Conservation (phyloP, 2,113 vertebrate species). For the Heterotis niloticus region DNA sequence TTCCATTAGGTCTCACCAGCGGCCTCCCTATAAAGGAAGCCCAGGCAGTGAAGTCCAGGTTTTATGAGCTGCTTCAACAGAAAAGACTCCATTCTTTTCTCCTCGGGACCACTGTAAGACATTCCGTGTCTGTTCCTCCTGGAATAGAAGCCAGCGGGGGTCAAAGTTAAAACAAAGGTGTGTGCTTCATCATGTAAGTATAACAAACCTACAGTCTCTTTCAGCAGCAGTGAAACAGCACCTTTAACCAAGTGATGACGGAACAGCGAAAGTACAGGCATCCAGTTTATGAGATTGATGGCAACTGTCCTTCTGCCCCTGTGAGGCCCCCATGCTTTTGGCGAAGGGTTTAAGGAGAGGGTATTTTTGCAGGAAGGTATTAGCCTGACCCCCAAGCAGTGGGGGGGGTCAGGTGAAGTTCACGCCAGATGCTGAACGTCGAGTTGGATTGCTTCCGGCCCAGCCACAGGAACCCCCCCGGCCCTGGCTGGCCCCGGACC, state of each 20-base stretch:
- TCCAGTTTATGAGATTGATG: neutral
- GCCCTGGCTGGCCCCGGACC: neutral
- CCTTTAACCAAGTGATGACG: neutral
- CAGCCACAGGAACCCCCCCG: neutral
- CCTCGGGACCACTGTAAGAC: neutral
- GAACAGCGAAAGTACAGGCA: neutral
- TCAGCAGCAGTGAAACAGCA: neutral
- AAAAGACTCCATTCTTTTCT: slow-evolving; percentile 30
- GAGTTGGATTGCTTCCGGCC: slow-evolving; percentile 10
- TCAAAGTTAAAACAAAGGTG: neutral
- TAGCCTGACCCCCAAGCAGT: slow-evolving; percentile 40
- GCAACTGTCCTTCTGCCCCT: neutral
- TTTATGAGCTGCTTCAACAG: slow-evolving; percentile 47
- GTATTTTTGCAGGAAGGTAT: slow-evolving; percentile 40
- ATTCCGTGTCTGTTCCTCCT: neutral
- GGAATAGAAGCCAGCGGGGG: slow-evolving; percentile 15
- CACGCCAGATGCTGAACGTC: neutral
- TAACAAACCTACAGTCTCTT: neutral
- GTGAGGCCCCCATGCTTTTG: neutral
- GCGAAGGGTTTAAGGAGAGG: neutral
- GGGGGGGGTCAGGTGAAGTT: slow-evolving; percentile 22
- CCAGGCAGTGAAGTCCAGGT: slow-evolving; percentile 54
- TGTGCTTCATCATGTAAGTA: neutral
- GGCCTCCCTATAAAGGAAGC: slow-evolving; percentile 58
- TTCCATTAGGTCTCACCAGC: slow-evolving; percentile 62